phyloP scores from a whole-genome alignment of 2,888 invertebrate genomes.

The Camponotus fellah region DNA sequence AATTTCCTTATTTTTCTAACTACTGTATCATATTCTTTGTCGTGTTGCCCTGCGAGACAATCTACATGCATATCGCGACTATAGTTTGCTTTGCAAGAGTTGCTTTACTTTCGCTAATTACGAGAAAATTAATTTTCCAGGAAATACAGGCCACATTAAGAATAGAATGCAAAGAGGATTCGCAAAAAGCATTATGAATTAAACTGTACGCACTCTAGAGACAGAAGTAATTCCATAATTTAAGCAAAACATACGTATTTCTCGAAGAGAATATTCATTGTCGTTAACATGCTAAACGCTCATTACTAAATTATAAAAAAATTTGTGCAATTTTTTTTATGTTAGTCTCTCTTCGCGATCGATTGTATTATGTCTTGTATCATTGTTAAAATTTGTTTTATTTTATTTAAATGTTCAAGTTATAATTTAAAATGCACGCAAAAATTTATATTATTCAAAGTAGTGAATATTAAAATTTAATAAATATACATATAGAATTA shows the following conservation, averaged over 20 bases:
- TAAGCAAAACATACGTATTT: background rate
- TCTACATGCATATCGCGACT: background rate
- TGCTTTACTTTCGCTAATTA: constrained; percentile 47
- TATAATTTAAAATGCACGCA: background rate
- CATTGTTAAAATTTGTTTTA: background rate
- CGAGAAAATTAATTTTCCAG: constrained; percentile 50
- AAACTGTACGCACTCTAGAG: constrained; percentile 35
- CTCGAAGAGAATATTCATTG: background rate
- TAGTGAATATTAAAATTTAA: background rate
- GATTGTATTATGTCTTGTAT: background rate
- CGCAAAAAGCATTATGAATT: constrained; percentile 39
- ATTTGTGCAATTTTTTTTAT: background rate
- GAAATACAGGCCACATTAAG: constrained; percentile 33
- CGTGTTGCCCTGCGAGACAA: constrained; percentile 13
- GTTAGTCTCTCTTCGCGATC: background rate
- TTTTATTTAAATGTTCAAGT: background rate
- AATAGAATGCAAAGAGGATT: constrained; percentile 31
- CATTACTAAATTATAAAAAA: background rate
- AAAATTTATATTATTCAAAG: background rate
- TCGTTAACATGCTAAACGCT: background rate
- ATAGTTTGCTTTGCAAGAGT: constrained; percentile 16
- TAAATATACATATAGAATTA: background rate
- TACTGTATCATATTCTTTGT: background rate
- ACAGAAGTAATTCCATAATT: constrained; percentile 6
- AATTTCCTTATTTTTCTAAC: constrained; percentile 39